Percentiles rank a stretch among this genome's conserved stretches.
Evolutionary conservation across 2,113 vertebrate species (phyloP).

Genomic region (Chloropsis cyanopogon): DNA sequence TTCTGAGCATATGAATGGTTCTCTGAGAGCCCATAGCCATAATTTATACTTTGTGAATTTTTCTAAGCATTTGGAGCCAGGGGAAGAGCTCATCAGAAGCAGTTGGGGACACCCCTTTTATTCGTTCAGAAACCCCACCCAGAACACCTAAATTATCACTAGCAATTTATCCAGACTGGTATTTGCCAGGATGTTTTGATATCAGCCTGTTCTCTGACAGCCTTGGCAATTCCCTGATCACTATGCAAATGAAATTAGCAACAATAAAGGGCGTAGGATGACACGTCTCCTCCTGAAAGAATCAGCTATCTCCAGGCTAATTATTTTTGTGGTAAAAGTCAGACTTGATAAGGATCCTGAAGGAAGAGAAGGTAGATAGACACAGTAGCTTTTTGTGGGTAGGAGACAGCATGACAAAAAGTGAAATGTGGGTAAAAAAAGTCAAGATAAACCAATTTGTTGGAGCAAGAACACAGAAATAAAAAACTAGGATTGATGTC

Average conservation of each 20-base stretch:
- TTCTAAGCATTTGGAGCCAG: neutral
- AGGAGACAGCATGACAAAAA: neutral
- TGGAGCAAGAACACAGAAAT: neutral
- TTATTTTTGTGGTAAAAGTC: neutral
- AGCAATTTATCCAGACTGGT: neutral
- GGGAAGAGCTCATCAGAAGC: neutral
- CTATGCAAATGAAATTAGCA: neutral
- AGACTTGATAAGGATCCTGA: neutral
- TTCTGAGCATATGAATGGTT: neutral
- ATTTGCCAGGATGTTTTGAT: neutral
- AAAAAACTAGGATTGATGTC: rapidly evolving
- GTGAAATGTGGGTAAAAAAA: neutral
- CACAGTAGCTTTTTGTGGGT: neutral
- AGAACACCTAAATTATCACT: neutral
- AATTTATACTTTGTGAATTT: neutral
- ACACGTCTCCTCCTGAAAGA: neutral
- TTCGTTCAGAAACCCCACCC: neutral
- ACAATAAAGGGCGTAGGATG: neutral
- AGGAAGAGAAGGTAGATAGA: neutral
- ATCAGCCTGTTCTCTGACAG: neutral
- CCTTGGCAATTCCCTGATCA: neutral
- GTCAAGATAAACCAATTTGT: neutral
- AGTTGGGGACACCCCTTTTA: neutral
- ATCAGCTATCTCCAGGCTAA: neutral
- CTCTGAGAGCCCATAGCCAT: neutral